phyloP scores from a whole-genome alignment of 2,888 invertebrate species.

The Dryocosmus kuriphilus region DNA sequence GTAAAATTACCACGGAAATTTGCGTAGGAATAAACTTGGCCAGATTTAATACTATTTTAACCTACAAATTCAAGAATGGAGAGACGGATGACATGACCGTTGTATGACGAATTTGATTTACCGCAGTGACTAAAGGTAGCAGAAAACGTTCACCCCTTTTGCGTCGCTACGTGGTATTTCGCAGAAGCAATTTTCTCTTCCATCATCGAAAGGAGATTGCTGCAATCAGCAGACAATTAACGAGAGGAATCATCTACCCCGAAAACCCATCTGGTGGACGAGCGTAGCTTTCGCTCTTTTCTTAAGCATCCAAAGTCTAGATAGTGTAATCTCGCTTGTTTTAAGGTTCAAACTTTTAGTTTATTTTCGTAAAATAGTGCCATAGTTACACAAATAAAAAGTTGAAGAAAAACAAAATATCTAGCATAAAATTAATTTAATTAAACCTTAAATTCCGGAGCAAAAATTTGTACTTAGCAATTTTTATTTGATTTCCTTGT shows the following conservation, averaged over 20 bases:
- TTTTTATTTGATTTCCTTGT: not conserved
- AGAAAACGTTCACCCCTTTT: slow-evolving; percentile 9
- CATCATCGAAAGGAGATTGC: slow-evolving; percentile 60
- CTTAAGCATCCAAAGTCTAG: not conserved
- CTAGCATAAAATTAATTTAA: too few relatives aligned
- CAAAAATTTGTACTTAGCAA: too few relatives aligned
- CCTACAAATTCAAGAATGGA: not conserved
- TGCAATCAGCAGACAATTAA: slow-evolving; percentile 59
- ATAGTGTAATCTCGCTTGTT: too few relatives aligned
- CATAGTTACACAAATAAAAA: not conserved
- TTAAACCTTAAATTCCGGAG: too few relatives aligned
- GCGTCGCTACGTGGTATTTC: slow-evolving; percentile 23
- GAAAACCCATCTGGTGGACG: slow-evolving; percentile 28
- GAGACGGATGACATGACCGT: not conserved
- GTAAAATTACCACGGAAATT: too few relatives aligned
- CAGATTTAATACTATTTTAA: not conserved
- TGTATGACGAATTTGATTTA: slow-evolving; percentile 6
- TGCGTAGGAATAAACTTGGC: not conserved
- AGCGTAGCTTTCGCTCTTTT: slow-evolving; percentile 12
- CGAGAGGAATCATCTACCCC: slow-evolving; percentile 43
- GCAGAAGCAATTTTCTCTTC: slow-evolving; percentile 59
- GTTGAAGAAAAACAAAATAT: too few relatives aligned
- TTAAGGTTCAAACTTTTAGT: not conserved
- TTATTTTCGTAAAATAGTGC: too few relatives aligned
- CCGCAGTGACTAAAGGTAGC: not conserved